Conservation (phyloP, 2,113 vertebrate genomes). For the Indicator indicator region DNA sequence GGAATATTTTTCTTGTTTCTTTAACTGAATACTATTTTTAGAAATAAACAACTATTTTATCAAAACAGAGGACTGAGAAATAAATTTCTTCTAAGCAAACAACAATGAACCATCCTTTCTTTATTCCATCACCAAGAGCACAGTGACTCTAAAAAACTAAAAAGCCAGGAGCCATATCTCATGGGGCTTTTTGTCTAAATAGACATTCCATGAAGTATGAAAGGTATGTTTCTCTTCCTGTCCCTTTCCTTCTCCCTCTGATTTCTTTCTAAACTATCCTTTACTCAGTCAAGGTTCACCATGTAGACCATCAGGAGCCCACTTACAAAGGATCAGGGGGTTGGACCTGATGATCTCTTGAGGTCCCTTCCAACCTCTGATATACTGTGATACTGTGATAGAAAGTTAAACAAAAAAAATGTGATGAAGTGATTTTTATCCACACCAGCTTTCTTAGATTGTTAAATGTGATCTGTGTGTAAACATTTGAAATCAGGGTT, state of each 20-base stretch:
- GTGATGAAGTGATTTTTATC: background rate
- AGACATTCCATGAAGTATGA: background rate
- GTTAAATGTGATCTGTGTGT: background rate
- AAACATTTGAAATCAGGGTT: constrained; percentile 20
- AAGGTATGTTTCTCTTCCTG: background rate
- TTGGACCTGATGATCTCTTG: too few species aligned
- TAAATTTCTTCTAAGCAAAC: background rate
- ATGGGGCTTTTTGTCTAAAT: background rate
- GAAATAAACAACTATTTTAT: background rate
- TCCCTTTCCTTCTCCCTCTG: background rate
- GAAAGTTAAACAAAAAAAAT: background rate
- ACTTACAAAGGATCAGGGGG: background rate
- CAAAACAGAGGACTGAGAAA: background rate
- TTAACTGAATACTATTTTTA: background rate
- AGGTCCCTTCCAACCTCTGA: too few species aligned
- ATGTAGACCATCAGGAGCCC: background rate
- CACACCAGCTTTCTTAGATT: background rate
- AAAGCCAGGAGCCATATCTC: background rate
- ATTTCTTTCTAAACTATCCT: background rate
- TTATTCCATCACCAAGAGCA: background rate
- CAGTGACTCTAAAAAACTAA: background rate
- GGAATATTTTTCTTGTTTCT: background rate
- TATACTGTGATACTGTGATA: too few species aligned
- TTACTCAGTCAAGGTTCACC: background rate
- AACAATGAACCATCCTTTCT: background rate